Evolutionary conservation across 2,888 invertebrate species (phyloP).

Genomic region (Nephrocerus scutellatus): DNA sequence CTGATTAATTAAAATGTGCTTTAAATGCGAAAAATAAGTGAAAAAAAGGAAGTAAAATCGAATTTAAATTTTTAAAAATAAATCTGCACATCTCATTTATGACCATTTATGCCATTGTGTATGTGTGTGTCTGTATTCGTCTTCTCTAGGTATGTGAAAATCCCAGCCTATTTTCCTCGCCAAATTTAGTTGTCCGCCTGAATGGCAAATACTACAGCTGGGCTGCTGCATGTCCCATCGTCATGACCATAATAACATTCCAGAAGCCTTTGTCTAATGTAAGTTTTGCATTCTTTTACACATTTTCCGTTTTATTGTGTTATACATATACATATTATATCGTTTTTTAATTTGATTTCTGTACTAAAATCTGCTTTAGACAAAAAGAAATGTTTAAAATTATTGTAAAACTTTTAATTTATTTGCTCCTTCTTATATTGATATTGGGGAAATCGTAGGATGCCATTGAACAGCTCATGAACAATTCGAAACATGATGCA

Average conservation of each 20-base stretch:
- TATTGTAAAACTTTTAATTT: background rate
- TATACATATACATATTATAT: slow-evolving; percentile 1
- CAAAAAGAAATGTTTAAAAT: slow-evolving; percentile 4
- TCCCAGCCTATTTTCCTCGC: slow-evolving; percentile 67
- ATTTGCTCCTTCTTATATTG: background rate
- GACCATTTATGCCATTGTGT: background rate
- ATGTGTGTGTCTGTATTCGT: background rate
- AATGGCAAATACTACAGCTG: slow-evolving; percentile 86
- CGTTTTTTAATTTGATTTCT: background rate
- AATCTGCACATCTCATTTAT: too few species aligned
- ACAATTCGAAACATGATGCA: slow-evolving; percentile 27
- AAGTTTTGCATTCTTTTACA: slow-evolving; percentile 33
- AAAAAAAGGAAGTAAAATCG: too few species aligned
- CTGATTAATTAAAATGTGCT: too few species aligned
- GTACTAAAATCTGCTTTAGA: background rate
- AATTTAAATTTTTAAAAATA: too few species aligned
- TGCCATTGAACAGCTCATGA: slow-evolving; percentile 43
- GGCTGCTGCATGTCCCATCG: slow-evolving; percentile 83
- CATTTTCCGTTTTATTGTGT: slow-evolving; percentile 1
- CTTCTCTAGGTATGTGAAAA: slow-evolving; percentile 54
- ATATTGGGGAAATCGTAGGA: slow-evolving; percentile 28
- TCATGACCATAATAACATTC: slow-evolving; percentile 80
- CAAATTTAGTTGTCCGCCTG: slow-evolving; percentile 77
- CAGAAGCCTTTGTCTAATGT: slow-evolving; percentile 76
- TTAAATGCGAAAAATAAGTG: too few species aligned